A percentile compares a stretch with the other conserved stretches of the same genome.
phyloP scores from a whole-genome alignment of 1,140 invertebrate genomes.

The Ctenoplectra terminalis region DNA sequence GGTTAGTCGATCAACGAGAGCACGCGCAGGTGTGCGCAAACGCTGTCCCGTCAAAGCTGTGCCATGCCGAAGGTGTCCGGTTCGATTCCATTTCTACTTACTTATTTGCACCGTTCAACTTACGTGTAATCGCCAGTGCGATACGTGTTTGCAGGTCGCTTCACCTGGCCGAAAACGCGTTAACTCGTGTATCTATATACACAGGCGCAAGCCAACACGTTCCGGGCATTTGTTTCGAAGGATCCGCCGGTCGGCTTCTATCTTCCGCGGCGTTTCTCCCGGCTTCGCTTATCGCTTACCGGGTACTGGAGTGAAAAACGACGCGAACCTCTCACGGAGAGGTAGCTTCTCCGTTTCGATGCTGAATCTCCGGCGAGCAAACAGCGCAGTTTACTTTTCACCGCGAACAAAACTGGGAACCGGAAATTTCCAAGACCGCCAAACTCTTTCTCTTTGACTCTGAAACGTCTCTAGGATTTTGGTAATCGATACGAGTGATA shows the following conservation, averaged over 20 bases:
- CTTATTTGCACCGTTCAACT: slow-evolving; percentile 31
- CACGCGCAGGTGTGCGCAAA: background rate
- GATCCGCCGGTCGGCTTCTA: slow-evolving; percentile 31
- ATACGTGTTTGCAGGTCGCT: slow-evolving; percentile 52
- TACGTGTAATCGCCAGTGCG: slow-evolving; percentile 17
- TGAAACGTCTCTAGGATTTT: background rate
- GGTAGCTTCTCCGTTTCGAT: slow-evolving; percentile 1
- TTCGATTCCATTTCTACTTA: slow-evolving; percentile 29
- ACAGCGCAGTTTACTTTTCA: slow-evolving; percentile 13
- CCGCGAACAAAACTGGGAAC: background rate
- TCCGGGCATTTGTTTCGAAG: slow-evolving; percentile 41
- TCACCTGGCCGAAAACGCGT: slow-evolving; percentile 30
- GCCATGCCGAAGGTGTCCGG: background rate
- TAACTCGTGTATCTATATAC: background rate
- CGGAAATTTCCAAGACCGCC: background rate
- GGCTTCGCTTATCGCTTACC: slow-evolving; percentile 28
- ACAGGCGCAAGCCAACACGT: slow-evolving; percentile 27
- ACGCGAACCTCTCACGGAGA: slow-evolving; percentile 20
- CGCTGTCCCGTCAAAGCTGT: background rate
- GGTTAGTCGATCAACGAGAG: background rate
- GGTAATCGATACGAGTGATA: background rate
- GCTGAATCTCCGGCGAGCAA: background rate
- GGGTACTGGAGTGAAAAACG: slow-evolving; percentile 31
- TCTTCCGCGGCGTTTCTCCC: slow-evolving; percentile 8
- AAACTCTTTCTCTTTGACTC: background rate